These are phyloP conservation scores for Melieria omissa DNA, from an alignment of 2,888 invertebrate genomes.

Conservation along the genomic window DNA sequence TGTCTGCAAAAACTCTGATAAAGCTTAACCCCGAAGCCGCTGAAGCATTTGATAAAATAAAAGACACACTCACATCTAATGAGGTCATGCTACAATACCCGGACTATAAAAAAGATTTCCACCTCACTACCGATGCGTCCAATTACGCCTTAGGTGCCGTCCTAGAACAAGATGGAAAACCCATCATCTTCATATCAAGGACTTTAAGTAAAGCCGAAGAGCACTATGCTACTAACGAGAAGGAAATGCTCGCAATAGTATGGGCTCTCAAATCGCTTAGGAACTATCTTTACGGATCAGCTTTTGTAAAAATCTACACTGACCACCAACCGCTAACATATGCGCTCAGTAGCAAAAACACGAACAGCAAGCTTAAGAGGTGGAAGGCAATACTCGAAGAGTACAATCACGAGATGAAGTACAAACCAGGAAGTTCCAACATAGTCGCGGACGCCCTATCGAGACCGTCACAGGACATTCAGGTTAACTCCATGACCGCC, in stretches of 20 bases:
- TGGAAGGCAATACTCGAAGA: conserved; percentile 35
- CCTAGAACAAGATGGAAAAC: conserved; percentile 48
- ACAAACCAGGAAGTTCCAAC: conserved; percentile 31
- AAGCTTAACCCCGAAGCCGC: conserved; percentile 4
- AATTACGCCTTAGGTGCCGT: conserved; percentile 50
- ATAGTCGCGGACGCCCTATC: conserved; percentile 32
- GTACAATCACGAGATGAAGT: conserved; percentile 27
- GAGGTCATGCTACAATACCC: conserved; percentile 24
- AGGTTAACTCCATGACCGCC: conserved; percentile 17
- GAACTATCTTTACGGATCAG: conserved; percentile 29
- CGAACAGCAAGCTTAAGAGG: conserved; percentile 32
- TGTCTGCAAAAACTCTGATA: not conserved
- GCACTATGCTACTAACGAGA: conserved; percentile 36
- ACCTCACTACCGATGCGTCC: conserved; percentile 52
- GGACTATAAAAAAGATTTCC: conserved; percentile 4
- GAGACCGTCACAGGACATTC: conserved; percentile 1
- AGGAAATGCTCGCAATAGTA: too few relatives aligned
- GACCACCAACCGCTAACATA: conserved; percentile 36
- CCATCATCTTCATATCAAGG: conserved; percentile 34
- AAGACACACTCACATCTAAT: conserved; percentile 6
- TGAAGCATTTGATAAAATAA: conserved; percentile 21
- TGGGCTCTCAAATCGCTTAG: conserved; percentile 29
- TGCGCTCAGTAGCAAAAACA: too few relatives aligned
- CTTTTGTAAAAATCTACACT: conserved; percentile 26
- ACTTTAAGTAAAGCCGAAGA: conserved; percentile 30